phyloP scores from a whole-genome alignment of 2,113 vertebrate genomes.

The Dolichotis patagonum region DNA sequence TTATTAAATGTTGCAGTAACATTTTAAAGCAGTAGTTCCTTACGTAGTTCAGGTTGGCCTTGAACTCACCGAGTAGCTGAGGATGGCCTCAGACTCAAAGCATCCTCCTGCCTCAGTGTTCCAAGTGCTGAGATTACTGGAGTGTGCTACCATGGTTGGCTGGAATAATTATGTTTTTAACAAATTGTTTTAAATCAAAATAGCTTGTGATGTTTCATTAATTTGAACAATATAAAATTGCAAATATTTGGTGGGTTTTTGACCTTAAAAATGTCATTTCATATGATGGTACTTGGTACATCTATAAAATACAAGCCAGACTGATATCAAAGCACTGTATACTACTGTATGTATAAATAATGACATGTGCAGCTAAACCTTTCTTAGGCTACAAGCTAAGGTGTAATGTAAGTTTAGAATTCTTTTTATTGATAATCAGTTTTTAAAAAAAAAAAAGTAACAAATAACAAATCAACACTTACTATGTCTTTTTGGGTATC shows the following conservation, averaged over 20 bases:
- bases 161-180: background rate
- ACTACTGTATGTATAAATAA: background rate
- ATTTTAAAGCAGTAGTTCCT: too few species aligned
- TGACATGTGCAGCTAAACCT: background rate
- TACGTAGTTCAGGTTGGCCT: too few species aligned
- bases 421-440: background rate
- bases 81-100: too few species aligned
- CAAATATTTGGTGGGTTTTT: background rate
- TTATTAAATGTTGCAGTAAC: background rate
- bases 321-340: background rate
- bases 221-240: background rate
- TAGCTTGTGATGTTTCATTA: background rate
- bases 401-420: background rate
- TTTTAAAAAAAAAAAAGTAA: constrained; percentile 32
- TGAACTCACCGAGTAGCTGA: too few species aligned
- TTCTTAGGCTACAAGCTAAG: background rate
- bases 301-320: background rate
- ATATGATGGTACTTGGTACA: background rate
- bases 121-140: too few species aligned
- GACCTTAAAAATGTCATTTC: background rate
- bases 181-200: background rate
- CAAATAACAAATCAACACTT: background rate
- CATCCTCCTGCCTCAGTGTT: too few species aligned
- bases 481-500: background rate
- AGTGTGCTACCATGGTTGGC: background rate